Percentiles rank a stretch among this genome's conserved stretches.
Conservation (phyloP, 1,140 invertebrate genomes). For the Drosophila equinoxialis region DNA sequence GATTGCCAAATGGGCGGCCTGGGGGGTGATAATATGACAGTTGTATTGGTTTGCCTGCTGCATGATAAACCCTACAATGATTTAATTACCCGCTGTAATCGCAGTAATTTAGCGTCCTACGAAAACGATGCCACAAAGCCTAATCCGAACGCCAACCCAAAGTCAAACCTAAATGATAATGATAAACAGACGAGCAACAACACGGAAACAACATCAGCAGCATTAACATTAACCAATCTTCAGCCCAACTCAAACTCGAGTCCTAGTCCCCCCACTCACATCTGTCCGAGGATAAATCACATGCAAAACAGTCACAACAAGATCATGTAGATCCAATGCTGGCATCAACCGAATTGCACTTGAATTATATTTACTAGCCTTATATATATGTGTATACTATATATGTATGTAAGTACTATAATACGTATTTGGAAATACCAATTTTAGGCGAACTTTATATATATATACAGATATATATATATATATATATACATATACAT, state of each 20-base stretch:
- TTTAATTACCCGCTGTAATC: conserved; percentile 84
- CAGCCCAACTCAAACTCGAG: conserved; percentile 26
- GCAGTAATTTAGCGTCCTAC: conserved; percentile 25
- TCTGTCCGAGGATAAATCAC: conserved; percentile 23
- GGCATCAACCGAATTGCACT: conserved; percentile 57
- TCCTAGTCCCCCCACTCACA: conserved; percentile 19
- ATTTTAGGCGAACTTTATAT: background rate
- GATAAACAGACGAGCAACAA: conserved; percentile 24
- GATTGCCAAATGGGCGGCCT: conserved; percentile 97
- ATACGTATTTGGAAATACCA: conserved; percentile 47
- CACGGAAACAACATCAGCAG: conserved; percentile 31
- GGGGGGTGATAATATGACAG: conserved; percentile 99
- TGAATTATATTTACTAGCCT: conserved; percentile 59
- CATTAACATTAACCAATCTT: conserved; percentile 30
- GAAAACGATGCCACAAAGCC: conserved; percentile 15
- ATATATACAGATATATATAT: background rate
- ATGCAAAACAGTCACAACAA: conserved; percentile 37
- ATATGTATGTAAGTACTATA: conserved; percentile 13
- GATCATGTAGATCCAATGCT: conserved; percentile 53
- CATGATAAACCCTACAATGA: conserved; percentile 90
- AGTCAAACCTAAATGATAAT: conserved; percentile 22
- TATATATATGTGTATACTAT: conserved; percentile 23
- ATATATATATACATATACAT: background rate
- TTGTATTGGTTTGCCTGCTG: conserved; percentile 92
- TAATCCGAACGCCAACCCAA: conserved; percentile 7